A percentile compares a stretch with the other conserved stretches of the same genome.
Evolutionary conservation across 2,888 invertebrate species (phyloP).

Genomic region (Pseudeuparius sepicola): DNA sequence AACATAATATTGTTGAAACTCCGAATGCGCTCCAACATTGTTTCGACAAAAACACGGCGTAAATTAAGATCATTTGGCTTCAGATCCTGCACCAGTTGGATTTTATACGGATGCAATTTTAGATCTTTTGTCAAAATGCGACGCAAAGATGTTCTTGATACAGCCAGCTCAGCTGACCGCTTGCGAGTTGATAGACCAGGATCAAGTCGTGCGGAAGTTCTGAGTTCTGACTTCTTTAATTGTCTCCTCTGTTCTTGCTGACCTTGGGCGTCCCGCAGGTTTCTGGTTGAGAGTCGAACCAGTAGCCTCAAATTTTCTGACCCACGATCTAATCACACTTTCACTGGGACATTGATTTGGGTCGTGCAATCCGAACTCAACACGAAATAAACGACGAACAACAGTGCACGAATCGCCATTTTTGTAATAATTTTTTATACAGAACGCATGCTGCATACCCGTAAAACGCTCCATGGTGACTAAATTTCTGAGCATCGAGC

Average conservation of each 20-base stretch:
- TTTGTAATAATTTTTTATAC: slow-evolving; percentile 9
- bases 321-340: slow-evolving; percentile 15
- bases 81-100: slow-evolving; percentile 3
- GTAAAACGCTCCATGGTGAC: slow-evolving; percentile 8
- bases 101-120: slow-evolving; percentile 11
- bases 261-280: slow-evolving; percentile 12
- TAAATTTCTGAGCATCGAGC: too few species aligned
- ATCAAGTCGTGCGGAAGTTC: slow-evolving; percentile 9
- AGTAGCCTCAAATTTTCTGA: slow-evolving; percentile 13
- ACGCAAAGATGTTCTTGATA: slow-evolving; percentile 12
- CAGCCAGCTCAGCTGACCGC: slow-evolving; percentile 8
- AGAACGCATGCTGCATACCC: slow-evolving; percentile 4
- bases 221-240: slow-evolving; percentile 7
- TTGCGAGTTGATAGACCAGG: slow-evolving; percentile 13
- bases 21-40: slow-evolving; percentile 7
- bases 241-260: slow-evolving; percentile 12
- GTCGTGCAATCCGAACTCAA: slow-evolving; percentile 15
- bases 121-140: slow-evolving; percentile 10
- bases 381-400: slow-evolving; percentile 11
- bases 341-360: slow-evolving; percentile 16
- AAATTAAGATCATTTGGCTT: slow-evolving; percentile 4
- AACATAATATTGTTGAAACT: slow-evolving; percentile 5
- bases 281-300: slow-evolving; percentile 11
- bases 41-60: slow-evolving; percentile 5
- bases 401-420: slow-evolving; percentile 12